These are phyloP conservation scores for Odobenus rosmarus DNA, from an alignment of 2,113 vertebrate genomes.

Conservation along the genomic window DNA sequence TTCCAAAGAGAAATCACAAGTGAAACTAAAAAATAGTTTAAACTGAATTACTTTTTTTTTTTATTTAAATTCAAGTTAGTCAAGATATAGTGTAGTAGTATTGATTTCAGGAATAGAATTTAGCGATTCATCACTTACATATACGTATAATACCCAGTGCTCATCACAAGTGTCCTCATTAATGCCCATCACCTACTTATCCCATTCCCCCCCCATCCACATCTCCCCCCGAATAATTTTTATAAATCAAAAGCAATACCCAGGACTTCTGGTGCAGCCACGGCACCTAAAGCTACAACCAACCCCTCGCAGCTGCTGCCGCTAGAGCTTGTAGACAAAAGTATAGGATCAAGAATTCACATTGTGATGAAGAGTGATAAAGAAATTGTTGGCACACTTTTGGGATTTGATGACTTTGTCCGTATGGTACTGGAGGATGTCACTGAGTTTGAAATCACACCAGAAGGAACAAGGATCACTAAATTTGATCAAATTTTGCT, in stretches of 20 bases:
- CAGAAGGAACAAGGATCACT: conserved; percentile 96
- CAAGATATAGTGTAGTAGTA: not conserved
- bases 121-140: not conserved
- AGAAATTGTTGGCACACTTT: conserved; percentile 92
- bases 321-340: conserved; percentile 95
- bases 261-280: not conserved
- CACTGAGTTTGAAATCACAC: conserved; percentile 90
- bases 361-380: conserved; percentile 96
- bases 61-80: not conserved
- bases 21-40: not conserved
- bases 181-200: not conserved
- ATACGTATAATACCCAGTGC: not conserved
- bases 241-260: not conserved
- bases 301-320: not conserved
- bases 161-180: not conserved
- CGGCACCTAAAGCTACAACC: not conserved
- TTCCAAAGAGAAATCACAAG: not conserved
- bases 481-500: conserved; percentile 98
- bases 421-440: conserved; percentile 88
- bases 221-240: not conserved
- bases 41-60: not conserved
- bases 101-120: not conserved
- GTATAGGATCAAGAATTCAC: conserved; percentile 92
- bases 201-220: not conserved
- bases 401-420: conserved; percentile 97